Conservation (phyloP, 2,797 vertebrate genomes). For the Eupleurogrammus muticus region DNA sequence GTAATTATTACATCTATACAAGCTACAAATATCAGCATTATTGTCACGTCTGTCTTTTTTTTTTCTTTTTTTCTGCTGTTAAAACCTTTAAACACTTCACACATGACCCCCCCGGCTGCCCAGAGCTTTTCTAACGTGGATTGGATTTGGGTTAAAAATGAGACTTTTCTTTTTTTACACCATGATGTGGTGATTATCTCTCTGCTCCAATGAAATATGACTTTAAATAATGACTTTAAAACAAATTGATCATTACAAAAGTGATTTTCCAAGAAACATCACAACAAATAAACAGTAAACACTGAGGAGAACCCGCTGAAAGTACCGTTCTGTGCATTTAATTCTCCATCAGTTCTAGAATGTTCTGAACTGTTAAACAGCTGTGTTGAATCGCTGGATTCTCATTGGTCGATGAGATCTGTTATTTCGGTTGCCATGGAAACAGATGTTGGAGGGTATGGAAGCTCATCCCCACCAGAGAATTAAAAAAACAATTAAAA, state of each 20-base stretch:
- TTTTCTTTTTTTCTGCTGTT: constrained; percentile 81
- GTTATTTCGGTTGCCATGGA: too few relatives aligned
- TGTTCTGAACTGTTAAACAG: neutral
- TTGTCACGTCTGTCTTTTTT: constrained; percentile 74
- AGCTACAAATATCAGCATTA: constrained; percentile 83
- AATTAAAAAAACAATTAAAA: too few relatives aligned
- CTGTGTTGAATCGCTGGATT: too few relatives aligned
- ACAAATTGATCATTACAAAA: neutral
- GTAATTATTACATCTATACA: constrained; percentile 85
- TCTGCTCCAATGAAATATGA: neutral
- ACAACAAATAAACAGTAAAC: neutral
- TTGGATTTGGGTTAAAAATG: neutral
- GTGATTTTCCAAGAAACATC: neutral
- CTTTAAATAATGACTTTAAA: neutral
- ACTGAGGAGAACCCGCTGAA: neutral
- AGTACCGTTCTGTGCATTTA: neutral
- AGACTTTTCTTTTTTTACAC: neutral
- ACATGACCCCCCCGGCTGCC: constrained; percentile 80
- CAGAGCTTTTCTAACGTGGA: constrained; percentile 74
- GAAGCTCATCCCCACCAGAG: too few relatives aligned
- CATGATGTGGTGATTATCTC: constrained; percentile 5
- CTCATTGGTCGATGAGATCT: too few relatives aligned
- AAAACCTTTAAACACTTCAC: constrained; percentile 82
- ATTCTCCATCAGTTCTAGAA: neutral
- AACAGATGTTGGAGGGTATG: too few relatives aligned